Evolutionary conservation across 2,113 vertebrate species (phyloP), one percentile per base, ranked within the genome.

Genomic region (Mormoops blainvillei): DNA sequence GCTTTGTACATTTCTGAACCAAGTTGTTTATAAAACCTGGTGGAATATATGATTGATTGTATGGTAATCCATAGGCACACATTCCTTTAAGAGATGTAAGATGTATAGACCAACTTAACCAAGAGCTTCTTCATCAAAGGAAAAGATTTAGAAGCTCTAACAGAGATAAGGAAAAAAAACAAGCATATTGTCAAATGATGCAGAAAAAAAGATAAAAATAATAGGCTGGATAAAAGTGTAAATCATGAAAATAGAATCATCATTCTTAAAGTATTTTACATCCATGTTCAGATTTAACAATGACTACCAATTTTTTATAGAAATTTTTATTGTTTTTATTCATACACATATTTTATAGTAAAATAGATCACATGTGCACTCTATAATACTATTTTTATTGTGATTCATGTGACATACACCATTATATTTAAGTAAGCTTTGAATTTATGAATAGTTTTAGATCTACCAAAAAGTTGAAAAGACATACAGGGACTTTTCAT

Each of bases 221-320:
- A 41, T 36, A 89, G 61, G 16, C 36, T 80, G 63, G 77, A 68
- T 86, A 76, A 91, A 95, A 84, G 28, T 84, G 20, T 97, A 97
- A 97, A 94, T 95, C 89, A 94, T 84, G 78, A 87, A 87, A 94
- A 81, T 73, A 83, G 63, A 87, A 78, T 87, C 52, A 89, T 95
- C 19, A 50, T 74, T 96, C 92, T 80, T 87, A 26, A 58, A 94
- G 41, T 65, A 48, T 76, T 96, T 96, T 67, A 65, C 0, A 26
- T 83, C 56, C 45, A 11, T 74, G 74, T 94, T 96, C 31, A 71
- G 63, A 87, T 97, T 94, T 95, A 84, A 61, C 15, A 43, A 61
- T 41, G 77, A 16, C 67, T 94, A 56, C 58, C 93, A 73, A 54
- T 89, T 77, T 90, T 33, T 67, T 63, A 65, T 86, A 41, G 85